Evolutionary conservation across 2,888 invertebrate species (phyloP).

Genomic region (Timema cristinae): DNA sequence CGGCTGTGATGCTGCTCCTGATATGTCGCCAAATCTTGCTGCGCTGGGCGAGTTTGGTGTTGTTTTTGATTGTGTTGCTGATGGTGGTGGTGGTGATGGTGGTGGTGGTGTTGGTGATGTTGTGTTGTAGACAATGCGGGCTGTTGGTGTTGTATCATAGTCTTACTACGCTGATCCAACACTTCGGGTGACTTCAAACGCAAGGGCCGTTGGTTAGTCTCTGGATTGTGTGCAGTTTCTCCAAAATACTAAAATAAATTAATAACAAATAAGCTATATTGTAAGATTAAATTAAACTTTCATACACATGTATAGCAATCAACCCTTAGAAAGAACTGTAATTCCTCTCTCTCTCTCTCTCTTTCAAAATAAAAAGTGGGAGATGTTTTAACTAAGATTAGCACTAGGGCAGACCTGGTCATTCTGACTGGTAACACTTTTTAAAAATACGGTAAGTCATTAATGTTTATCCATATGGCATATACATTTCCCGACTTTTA

Average conservation of each 20-base stretch:
- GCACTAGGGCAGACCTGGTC: too few relatives aligned
- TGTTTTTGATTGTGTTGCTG: constrained; percentile 18
- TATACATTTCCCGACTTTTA: too few relatives aligned
- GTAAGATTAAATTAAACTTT: too few relatives aligned
- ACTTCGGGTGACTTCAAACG: constrained; percentile 47
- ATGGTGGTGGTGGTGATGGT: constrained; percentile 31
- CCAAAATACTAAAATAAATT: constrained; percentile 70
- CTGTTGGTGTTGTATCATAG: constrained; percentile 20
- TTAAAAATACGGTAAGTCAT: too few relatives aligned
- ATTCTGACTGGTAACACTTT: too few relatives aligned
- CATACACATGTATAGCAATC: too few relatives aligned
- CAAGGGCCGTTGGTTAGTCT: constrained; percentile 66
- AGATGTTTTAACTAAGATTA: too few relatives aligned
- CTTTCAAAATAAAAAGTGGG: too few relatives aligned
- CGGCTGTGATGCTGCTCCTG: constrained; percentile 18
- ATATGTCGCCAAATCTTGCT: not conserved
- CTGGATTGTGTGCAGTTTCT: constrained; percentile 85
- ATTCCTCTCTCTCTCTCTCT: too few relatives aligned
- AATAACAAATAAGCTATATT: too few relatives aligned
- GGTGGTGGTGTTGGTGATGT: constrained; percentile 39
- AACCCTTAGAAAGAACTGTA: too few relatives aligned
- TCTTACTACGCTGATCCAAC: constrained; percentile 15
- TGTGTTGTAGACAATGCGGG: constrained; percentile 20
- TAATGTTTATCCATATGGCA: too few relatives aligned
- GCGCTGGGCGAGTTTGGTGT: not conserved